phyloP scores from a whole-genome alignment of 2,888 invertebrate species.

The Gonocerus acuteangulatus region DNA sequence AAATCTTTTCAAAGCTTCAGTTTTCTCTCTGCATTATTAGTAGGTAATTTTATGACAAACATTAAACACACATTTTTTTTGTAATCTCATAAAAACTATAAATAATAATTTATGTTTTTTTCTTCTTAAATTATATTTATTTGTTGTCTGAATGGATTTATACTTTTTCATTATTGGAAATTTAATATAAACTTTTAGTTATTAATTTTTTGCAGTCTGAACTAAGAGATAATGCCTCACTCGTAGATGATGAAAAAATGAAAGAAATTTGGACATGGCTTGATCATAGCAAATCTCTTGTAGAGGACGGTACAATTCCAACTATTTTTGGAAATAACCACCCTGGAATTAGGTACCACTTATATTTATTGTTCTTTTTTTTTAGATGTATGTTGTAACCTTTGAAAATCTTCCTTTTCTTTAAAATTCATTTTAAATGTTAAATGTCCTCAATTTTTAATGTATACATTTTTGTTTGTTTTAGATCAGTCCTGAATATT shows the following conservation, averaged over 20 bases:
- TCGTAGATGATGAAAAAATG: slow-evolving; percentile 65
- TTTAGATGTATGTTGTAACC: neutral
- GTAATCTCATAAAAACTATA: too few relatives aligned
- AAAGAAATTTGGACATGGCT: slow-evolving; percentile 80
- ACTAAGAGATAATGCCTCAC: slow-evolving; percentile 68
- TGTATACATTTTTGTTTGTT: too few relatives aligned
- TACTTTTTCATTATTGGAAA: too few relatives aligned
- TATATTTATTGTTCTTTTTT: slow-evolving; percentile 3
- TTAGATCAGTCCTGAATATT: slow-evolving; percentile 38
- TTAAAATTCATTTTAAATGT: too few relatives aligned
- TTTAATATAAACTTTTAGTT: neutral
- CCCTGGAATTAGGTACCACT: slow-evolving; percentile 42
- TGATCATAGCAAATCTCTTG: slow-evolving; percentile 59
- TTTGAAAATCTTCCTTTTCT: slow-evolving; percentile 6
- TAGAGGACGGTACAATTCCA: slow-evolving; percentile 53
- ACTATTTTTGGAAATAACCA: slow-evolving; percentile 37
- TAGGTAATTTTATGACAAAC: too few relatives aligned
- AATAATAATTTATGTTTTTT: too few relatives aligned
- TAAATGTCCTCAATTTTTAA: neutral
- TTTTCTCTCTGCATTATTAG: neutral
- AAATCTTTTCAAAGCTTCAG: neutral
- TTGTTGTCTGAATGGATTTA: too few relatives aligned
- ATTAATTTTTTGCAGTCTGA: slow-evolving; percentile 51
- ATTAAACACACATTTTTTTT: too few relatives aligned
- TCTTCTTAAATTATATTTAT: too few relatives aligned